These are phyloP conservation scores for Agrotis ipsilon DNA, from an alignment of 2,888 invertebrate species.

Conservation along the genomic window DNA sequence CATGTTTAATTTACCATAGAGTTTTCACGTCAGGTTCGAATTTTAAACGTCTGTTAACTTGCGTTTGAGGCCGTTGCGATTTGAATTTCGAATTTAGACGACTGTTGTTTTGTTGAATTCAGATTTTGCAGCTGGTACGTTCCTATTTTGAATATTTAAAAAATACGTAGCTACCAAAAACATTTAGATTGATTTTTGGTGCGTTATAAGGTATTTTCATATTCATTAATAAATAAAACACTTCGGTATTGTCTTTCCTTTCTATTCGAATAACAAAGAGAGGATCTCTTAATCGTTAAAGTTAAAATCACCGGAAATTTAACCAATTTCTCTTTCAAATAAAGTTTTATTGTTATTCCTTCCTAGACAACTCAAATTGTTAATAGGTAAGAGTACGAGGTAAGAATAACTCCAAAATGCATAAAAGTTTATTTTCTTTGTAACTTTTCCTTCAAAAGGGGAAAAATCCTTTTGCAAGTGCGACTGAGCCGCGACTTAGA, in stretches of 20 bases:
- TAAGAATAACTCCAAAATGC: neutral
- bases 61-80: constrained; percentile 32
- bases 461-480: constrained; percentile 22
- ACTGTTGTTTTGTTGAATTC: constrained; percentile 31
- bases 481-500: constrained; percentile 44
- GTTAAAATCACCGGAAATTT: constrained; percentile 8
- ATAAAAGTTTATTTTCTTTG: constrained; percentile 30
- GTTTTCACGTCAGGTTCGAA: constrained; percentile 49
- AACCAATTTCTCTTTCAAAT: constrained; percentile 9
- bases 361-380: constrained; percentile 13
- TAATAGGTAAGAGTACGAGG: neutral
- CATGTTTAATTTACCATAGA: constrained; percentile 50
- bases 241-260: neutral
- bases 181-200: neutral
- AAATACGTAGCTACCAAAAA: neutral
- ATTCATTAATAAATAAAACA: neutral
- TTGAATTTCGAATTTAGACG: constrained; percentile 55
- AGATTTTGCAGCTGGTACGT: constrained; percentile 21
- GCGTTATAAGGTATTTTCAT: neutral
- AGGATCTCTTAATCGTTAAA: neutral
- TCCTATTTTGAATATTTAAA: neutral
- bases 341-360: constrained; percentile 10
- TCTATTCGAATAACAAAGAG: neutral
- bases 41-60: constrained; percentile 45
- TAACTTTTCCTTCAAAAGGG: constrained; percentile 55